Evolutionary conservation across 2,888 invertebrate genomes (phyloP), one percentile per base, ranked within the genome.

Genomic region (Xylocampa areola): DNA sequence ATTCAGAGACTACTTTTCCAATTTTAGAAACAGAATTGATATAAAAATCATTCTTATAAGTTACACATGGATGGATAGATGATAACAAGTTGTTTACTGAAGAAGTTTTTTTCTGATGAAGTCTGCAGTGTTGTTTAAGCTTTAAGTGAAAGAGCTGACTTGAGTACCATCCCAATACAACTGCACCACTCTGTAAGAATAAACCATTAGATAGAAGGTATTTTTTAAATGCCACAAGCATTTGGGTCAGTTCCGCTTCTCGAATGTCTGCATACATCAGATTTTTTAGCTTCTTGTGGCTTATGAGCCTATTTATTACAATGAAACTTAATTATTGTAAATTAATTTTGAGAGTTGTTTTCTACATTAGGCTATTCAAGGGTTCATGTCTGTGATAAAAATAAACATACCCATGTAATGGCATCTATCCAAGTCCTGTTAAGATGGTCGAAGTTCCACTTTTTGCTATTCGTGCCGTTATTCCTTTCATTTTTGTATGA

Each of bases 101-200:
- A 8, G 67, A 62, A 55, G 77, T 79, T 58, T 72, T 81, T 11
- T 78, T 81, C 2, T 77, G 68, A 21, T 74, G 62, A 23, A 70
- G 68, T 43, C 72, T 77, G 13, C 67, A 58, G 49, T 84, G 77
- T 45, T 77, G 81, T 69, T 92, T 93, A 30, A 85, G 65, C 41
- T 88, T 92, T 35, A 91, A 73, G 69, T 91, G 89, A 37, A 95
- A 82, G 0, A 95, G 85, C 72, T 96, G 95, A 74, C 95, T 95
- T 14, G 96, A 91, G 55, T 95, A 95, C 95, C 95, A 96, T 35
- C 96, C 96, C 57, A 95, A 80, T 11, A 96, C 94, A 37, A 96
- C 79, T 13, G 94, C 94, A 71, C 95, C 94, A 68, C 95, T 95
- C 96, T 96, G 88, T 59, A 89, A 86, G n/a, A 53, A 29, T 10